Percentiles rank a stretch among this genome's conserved stretches.
phyloP scores from a whole-genome alignment of 2,797 vertebrate species.

The Gobio occitaniae region DNA sequence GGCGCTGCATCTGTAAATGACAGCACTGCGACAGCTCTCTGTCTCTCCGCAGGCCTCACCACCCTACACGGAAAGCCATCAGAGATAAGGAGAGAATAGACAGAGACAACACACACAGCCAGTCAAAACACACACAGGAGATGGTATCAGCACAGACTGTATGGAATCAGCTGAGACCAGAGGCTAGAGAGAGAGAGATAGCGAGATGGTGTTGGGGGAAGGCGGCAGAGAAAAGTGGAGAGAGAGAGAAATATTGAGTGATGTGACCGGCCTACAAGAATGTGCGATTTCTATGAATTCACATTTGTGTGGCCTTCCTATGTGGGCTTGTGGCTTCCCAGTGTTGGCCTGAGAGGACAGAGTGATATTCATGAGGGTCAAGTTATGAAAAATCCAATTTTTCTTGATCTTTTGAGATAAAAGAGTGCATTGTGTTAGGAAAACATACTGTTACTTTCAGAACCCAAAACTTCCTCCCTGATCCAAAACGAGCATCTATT shows the following conservation, averaged over 20 bases:
- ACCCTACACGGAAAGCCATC: conserved; percentile 54
- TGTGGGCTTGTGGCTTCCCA: not conserved
- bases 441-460: not conserved
- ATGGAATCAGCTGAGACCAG: conserved; percentile 40
- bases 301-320: not conserved
- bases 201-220: conserved; percentile 24
- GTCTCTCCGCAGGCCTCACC: conserved; percentile 45
- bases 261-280: conserved; percentile 8
- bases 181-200: conserved; percentile 29
- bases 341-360: not conserved
- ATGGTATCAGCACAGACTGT: conserved; percentile 61
- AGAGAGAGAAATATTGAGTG: conserved; percentile 22
- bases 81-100: conserved; percentile 62
- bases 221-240: conserved; percentile 3
- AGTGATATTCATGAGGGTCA: not conserved
- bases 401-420: conserved; percentile 5
- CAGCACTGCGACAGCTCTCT: conserved; percentile 42
- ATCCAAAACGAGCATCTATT: not conserved
- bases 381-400: not conserved
- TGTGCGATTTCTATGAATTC: conserved; percentile 15
- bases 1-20: conserved; percentile 37
- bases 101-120: conserved; percentile 60
- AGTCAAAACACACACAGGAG: conserved; percentile 65
- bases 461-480: not conserved
- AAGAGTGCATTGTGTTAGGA: not conserved